Conservation (phyloP, 2,888 invertebrate species). For the Lasioglossum villosulum region DNA sequence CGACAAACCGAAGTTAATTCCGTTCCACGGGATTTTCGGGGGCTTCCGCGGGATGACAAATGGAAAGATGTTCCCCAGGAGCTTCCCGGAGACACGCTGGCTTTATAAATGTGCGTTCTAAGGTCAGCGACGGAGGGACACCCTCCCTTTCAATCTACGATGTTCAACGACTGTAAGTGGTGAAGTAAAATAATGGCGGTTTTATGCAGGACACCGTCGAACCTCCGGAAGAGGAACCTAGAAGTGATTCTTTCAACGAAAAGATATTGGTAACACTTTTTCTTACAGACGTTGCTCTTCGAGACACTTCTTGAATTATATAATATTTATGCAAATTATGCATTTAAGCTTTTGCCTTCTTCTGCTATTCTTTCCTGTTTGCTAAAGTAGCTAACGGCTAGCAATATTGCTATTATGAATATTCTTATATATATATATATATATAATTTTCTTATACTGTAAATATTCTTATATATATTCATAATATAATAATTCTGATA, state of each 20-base stretch:
- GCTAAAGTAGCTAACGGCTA: neutral
- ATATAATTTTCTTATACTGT: too few relatives aligned
- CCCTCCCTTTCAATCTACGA: conserved; percentile 6
- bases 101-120: conserved; percentile 29
- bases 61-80: conserved; percentile 29
- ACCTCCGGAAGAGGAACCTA: neutral
- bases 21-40: conserved; percentile 21
- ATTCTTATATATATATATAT: too few relatives aligned
- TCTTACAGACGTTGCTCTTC: neutral
- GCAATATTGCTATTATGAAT: too few relatives aligned
- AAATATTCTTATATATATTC: too few relatives aligned
- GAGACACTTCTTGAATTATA: neutral
- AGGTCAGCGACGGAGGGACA: neutral
- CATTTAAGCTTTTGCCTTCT: neutral
- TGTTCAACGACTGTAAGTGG: conserved; percentile 4
- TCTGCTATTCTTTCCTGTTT: neutral
- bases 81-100: neutral
- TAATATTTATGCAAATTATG: too few relatives aligned
- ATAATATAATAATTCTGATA: too few relatives aligned
- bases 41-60: conserved; percentile 44
- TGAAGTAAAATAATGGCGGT: neutral
- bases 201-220: neutral
- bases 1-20: conserved; percentile 57
- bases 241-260: neutral
- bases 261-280: neutral